Base-by-base conservation (phyloP, 2,113 vertebrate genomes). In the Dicentrarchus labrax region DNA sequence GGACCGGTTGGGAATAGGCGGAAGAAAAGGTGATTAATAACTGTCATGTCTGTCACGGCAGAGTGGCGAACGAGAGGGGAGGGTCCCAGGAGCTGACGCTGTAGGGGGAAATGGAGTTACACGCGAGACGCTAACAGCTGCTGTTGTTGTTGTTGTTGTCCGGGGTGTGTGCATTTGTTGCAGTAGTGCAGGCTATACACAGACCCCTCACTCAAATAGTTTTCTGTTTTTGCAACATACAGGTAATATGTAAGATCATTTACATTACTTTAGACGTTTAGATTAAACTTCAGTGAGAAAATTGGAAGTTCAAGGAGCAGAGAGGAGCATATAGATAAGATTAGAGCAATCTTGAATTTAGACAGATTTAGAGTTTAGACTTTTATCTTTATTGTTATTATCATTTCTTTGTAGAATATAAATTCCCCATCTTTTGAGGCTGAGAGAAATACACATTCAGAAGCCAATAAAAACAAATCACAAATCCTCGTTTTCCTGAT, bases 21-120 rank as follows among this genome's bases (percentile, higher is more conserved):
- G 95, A 94, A 94, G 90, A 89, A 77, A 82, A 89, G 85, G 88
- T 90, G 89, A 93, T 95, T 94, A 92, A 93, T 95, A 91, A 93
- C 88, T 94, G 94, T 94, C 94, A 91, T 71, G 92, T 87, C 79
- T 88, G 90, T 92, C 94, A 92, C 86, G 83, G 57, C 83, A 86
- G 53, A 76, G 67, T 53, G 21, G 17, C 10, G n/a, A 83, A 89
- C 80, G 19, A 78, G 76, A 80, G 72, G 74, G 86, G 90, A 53
- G 88, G 87, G 82, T 51, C 82, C 4, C 50, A 22, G 6, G 68
- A 6, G 0, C 71, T 73, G 76, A 80, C 11, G 80, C 73, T 61
- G 54, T 47, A 43, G 53, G 24, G 86, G 92, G 93, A 91, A 93
- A 83, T 80, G 70, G 67, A 81, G 79, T 89, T 82, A 93, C 92